phyloP scores from a whole-genome alignment of 2,113 vertebrate species.

The Canis aureus region DNA sequence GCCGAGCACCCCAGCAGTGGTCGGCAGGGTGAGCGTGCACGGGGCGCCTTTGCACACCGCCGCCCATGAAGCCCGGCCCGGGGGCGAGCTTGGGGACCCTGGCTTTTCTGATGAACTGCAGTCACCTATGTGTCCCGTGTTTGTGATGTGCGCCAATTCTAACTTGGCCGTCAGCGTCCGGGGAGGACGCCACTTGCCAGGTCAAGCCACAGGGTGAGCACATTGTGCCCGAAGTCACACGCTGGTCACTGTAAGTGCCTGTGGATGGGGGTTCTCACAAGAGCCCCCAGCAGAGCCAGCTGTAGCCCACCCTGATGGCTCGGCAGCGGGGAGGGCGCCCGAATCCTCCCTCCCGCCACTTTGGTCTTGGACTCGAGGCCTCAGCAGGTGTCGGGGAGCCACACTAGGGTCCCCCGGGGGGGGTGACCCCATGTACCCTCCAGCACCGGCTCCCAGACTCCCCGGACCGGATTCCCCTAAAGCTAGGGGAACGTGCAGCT shows the following conservation, averaged over 20 bases:
- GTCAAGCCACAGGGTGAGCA: slow-evolving; percentile 86
- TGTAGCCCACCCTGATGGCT: no score
- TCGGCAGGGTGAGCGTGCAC: not conserved
- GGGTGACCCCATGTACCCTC: no score
- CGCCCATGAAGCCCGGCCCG: not conserved
- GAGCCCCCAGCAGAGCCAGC: no score
- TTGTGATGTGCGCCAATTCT: not conserved
- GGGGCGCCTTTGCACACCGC: not conserved
- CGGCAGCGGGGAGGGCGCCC: no score
- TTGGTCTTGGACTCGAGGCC: slow-evolving; percentile 71
- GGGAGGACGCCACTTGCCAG: slow-evolving; percentile 91
- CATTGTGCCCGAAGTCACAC: slow-evolving; percentile 81
- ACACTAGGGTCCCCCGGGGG: not conserved
- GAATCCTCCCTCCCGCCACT: not conserved
- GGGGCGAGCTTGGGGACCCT: no score
- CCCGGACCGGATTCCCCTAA: no score
- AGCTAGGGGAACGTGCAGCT: no score
- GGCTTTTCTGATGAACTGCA: slow-evolving; percentile 69
- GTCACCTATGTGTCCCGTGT: slow-evolving; percentile 37
- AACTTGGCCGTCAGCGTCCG: slow-evolving; percentile 73
- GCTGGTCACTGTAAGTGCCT: slow-evolving; percentile 83
- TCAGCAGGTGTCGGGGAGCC: slow-evolving; percentile 62
- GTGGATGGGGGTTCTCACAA: not conserved
- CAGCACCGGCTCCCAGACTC: no score
- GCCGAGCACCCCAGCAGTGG: no score